A percentile compares a stretch with the other conserved stretches of the same genome.
These are phyloP conservation scores for Lepidurus packardi DNA, from an alignment of 1,140 invertebrate genomes.

Conservation along the genomic window DNA sequence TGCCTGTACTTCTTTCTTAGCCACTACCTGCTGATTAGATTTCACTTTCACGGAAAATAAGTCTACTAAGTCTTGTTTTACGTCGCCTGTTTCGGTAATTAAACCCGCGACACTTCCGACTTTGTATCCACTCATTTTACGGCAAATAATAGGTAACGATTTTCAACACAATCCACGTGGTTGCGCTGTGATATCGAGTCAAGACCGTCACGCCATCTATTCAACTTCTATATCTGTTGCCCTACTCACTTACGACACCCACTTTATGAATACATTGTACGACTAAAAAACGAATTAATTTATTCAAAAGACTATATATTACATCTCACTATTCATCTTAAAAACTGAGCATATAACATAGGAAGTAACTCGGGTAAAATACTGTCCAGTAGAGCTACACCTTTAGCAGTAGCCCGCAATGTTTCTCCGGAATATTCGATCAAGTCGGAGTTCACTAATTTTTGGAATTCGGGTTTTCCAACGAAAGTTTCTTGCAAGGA, in stretches of 20 bases:
- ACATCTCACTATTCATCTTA: background rate
- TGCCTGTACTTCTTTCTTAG: background rate
- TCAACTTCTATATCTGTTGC: background rate
- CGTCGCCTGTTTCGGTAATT: conserved; percentile 4
- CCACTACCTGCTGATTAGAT: background rate
- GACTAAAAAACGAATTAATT: too few species aligned
- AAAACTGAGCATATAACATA: background rate
- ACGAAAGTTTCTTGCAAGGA: conserved; percentile 27
- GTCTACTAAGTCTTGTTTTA: background rate
- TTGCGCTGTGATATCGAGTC: background rate
- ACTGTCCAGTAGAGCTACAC: conserved; percentile 23
- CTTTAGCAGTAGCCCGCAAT: conserved; percentile 23
- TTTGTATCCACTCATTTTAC: conserved; percentile 24
- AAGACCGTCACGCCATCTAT: background rate
- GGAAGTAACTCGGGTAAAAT: conserved; percentile 29
- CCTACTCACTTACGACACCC: too few species aligned
- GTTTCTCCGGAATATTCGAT: background rate
- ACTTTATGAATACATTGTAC: too few species aligned
- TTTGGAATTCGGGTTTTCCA: background rate
- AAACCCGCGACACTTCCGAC: conserved; percentile 25
- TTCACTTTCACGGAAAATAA: background rate
- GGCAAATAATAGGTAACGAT: background rate
- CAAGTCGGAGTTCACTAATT: background rate
- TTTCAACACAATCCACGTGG: background rate
- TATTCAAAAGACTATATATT: too few species aligned